phyloP scores from a whole-genome alignment of 1,140 invertebrate species.

The Grapholita molesta region DNA sequence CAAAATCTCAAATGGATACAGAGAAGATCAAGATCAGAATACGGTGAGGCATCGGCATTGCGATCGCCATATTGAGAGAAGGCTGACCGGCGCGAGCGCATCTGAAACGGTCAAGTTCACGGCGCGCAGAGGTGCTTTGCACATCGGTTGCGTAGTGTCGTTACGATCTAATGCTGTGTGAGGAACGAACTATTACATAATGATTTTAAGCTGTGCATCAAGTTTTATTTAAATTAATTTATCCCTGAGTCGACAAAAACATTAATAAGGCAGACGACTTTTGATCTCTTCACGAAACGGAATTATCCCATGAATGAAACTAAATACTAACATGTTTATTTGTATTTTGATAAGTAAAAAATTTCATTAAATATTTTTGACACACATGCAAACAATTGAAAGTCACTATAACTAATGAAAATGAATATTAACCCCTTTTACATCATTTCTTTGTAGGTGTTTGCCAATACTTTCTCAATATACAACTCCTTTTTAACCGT shows the following conservation, averaged over 20 bases:
- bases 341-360: too few relatives aligned
- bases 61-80: slow-evolving; percentile 35
- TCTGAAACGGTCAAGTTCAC: slow-evolving; percentile 66
- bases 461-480: neutral
- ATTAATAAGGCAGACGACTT: neutral
- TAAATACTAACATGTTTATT: too few relatives aligned
- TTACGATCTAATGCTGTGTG: slow-evolving; percentile 16
- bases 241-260: too few relatives aligned
- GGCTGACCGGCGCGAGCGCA: slow-evolving; percentile 46
- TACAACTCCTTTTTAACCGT: neutral
- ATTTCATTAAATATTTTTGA: too few relatives aligned
- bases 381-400: neutral
- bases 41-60: slow-evolving; percentile 5
- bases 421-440: neutral
- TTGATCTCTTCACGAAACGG: neutral
- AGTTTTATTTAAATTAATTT: neutral
- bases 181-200: neutral
- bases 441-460: neutral
- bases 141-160: slow-evolving; percentile 5
- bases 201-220: neutral
- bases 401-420: neutral
- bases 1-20: neutral
- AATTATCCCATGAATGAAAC: neutral
- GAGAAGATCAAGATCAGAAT: slow-evolving; percentile 12
- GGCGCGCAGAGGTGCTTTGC: slow-evolving; percentile 21